Evolutionary conservation across 2,797 vertebrate species (phyloP), one percentile per base, ranked within the genome.

Genomic region (Sparus aurata): DNA sequence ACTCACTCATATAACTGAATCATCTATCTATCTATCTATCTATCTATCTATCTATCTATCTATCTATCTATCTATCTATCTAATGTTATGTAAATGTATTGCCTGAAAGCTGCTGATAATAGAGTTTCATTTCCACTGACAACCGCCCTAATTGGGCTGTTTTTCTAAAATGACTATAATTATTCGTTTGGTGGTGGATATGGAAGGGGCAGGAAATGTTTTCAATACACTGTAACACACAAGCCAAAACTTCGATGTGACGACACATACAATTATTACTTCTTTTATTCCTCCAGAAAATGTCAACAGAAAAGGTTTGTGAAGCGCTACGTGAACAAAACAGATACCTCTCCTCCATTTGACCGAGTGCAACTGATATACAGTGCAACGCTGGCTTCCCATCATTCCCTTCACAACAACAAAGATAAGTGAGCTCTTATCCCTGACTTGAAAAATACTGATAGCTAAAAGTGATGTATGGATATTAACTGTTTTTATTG

Each of bases 81-180:
- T 38, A 27, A 27, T 34, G 34, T 34, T 34, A 34, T 34, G 34
- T 34, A 34, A 34, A 34, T 34, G 7, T 1, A 7, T 34, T 9
- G 34, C 34, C 34, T 67, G 9, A 63, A 46, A 55, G 53, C 58
- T 41, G 43, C 23, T 45, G 16, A 68, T 22, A 53, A 66, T 9
- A 47, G 10, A 55, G 30, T 50, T 60, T 25, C 22, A 75, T 69
- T 25, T 67, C 43, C 4, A 6, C 55, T 53, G 54, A 82, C 73
- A 59, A 11, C 17, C 16, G 1, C 0, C 18, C 0, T 69, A 69
- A 81, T 69, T 80, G 57, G 0, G 8, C 59, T 67, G 61, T 80
- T 77, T 81, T 81, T 27, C n/a, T 23, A 66, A 57, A 83, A 81
- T 81, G 18, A 76, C 80, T 68, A 34, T 60, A 75, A 78, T 78